Evolutionary conservation across 1,140 invertebrate genomes (phyloP), one percentile per base, ranked within the genome.

Genomic region (Araneus ventricosus): DNA sequence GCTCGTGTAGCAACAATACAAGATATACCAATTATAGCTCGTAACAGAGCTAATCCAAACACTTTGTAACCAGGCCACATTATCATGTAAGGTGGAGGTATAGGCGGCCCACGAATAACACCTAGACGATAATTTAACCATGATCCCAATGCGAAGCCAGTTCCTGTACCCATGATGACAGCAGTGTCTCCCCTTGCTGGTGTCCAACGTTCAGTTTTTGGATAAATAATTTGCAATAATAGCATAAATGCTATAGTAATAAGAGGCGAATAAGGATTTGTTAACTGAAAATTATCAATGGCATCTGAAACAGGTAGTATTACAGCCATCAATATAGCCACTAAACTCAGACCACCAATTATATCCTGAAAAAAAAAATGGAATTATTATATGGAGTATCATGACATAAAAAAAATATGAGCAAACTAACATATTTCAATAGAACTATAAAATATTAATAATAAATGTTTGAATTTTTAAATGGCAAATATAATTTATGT

Each of bases 111-210:
- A 17, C 95, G 95, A 95, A 98, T 97, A 92, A 97, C 96, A 41
- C 97, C 97, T 27, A 97, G 96, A 95, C 97, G 97, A 95, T 97
- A 98, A 95, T 98, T 98, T 7, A 97, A 95, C 98, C 98, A 98
- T 3, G 97, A 96, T n/a, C 98, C 98, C 14, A 97, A 95, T 80
- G 97, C 96, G 85, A 98, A 96, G 63, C 98, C 98, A n/a, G 97
- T 96, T 93, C 97, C 97, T 10, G 98, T 97, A 37, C 97, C 97
- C 79, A 98, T 95, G 87, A 98, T 97, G 95, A 98, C 97, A 14
- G 97, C 97, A 2, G 98, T 98, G 95, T 99, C 98, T 41, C 98
- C 97, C 95, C 98, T 98, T 39, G 98, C 98, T 27, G 97, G 97
- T 34, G 97, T 98, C 97, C 97, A 98, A 94, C 96, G 97, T 90